Evolutionary conservation across 2,888 invertebrate genomes (phyloP).

Genomic region (Copidosoma aretas): DNA sequence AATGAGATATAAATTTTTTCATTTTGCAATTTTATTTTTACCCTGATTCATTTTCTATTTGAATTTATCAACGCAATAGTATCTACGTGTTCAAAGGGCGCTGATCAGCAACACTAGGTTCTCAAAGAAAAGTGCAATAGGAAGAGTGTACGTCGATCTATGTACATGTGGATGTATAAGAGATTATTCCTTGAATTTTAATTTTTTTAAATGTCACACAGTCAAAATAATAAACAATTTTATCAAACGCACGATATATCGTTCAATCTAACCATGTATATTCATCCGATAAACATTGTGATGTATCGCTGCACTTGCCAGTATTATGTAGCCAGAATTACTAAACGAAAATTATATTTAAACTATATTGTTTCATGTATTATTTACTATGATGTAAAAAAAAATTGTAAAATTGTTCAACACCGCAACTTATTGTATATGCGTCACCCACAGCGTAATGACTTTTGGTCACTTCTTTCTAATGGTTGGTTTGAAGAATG

Average conservation of each 20-base stretch:
- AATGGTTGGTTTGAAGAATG: too few relatives aligned
- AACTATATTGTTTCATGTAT: not conserved
- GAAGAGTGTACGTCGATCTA: slow-evolving; percentile 27
- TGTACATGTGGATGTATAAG: not conserved
- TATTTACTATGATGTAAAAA: not conserved
- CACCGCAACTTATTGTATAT: too few relatives aligned
- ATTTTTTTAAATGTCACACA: not conserved
- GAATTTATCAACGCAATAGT: slow-evolving; percentile 31
- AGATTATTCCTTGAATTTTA: not conserved
- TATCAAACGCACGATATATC: slow-evolving; percentile 29
- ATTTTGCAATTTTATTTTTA: slow-evolving; percentile 10
- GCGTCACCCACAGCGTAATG: too few relatives aligned
- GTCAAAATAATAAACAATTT: slow-evolving; percentile 28
- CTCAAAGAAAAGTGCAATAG: slow-evolving; percentile 38
- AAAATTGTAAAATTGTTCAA: not conserved
- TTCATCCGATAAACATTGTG: slow-evolving; percentile 37
- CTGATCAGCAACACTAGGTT: slow-evolving; percentile 28
- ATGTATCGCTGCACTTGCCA: slow-evolving; percentile 42
- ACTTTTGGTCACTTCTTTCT: too few relatives aligned
- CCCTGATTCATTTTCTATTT: slow-evolving; percentile 15
- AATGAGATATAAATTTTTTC: not conserved
- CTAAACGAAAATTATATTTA: slow-evolving; percentile 1
- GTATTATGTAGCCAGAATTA: slow-evolving; percentile 40
- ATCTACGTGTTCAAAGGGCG: slow-evolving; percentile 28
- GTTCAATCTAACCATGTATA: slow-evolving; percentile 34